These are phyloP conservation scores for Harpalus rufipes DNA, from an alignment of 2,888 invertebrate species.

Conservation along the genomic window DNA sequence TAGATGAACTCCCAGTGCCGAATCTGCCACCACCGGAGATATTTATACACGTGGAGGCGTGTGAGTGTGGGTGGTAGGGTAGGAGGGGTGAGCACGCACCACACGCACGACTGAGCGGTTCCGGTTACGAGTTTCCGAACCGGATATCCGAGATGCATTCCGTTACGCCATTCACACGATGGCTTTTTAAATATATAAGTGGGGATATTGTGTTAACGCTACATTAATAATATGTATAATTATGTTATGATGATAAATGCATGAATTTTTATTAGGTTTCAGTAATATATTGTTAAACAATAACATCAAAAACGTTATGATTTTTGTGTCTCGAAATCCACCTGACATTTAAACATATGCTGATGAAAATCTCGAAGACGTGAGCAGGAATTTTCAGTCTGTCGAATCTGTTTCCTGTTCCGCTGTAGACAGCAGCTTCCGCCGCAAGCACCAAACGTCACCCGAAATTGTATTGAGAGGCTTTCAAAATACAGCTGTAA, in stretches of 20 bases:
- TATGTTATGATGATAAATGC: not conserved
- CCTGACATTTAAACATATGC: constrained; percentile 16
- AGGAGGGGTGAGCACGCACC: constrained; percentile 45
- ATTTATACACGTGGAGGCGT: constrained; percentile 50
- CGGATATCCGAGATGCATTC: constrained; percentile 58
- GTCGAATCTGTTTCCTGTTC: constrained; percentile 46
- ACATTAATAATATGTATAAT: not conserved
- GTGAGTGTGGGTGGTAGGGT: not conserved
- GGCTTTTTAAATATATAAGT: not conserved
- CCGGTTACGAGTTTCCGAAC: constrained; percentile 56
- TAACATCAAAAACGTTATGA: too few species aligned
- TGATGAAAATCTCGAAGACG: constrained; percentile 32
- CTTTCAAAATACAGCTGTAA: not conserved
- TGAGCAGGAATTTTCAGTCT: constrained; percentile 32
- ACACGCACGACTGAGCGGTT: constrained; percentile 39
- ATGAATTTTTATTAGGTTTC: too few species aligned
- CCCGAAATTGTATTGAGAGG: constrained; percentile 1
- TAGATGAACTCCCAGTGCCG: constrained; percentile 75
- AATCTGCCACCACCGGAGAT: constrained; percentile 66
- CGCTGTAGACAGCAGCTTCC: constrained; percentile 29
- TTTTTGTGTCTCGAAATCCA: not conserved
- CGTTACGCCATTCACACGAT: constrained; percentile 25
- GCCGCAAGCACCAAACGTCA: constrained; percentile 23
- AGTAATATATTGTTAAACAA: too few species aligned
- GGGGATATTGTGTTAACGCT: not conserved